A percentile compares a stretch with the other conserved stretches of the same genome.
Evolutionary conservation across 2,113 vertebrate genomes (phyloP).

Genomic region (Promerops cafer): DNA sequence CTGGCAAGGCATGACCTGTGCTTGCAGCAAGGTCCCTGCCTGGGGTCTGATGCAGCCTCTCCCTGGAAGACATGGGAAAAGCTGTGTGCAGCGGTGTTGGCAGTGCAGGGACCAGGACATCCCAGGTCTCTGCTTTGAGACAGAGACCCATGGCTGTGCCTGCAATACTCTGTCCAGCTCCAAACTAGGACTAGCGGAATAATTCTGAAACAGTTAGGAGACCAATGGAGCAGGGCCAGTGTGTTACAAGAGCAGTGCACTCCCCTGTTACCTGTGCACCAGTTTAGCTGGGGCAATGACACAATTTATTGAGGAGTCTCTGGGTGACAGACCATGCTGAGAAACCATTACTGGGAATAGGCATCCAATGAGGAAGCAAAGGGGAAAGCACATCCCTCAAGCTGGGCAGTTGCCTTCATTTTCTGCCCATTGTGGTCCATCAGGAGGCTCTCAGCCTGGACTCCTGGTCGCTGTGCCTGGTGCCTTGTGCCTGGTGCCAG

Average conservation of each 20-base stretch:
- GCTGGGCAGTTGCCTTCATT: neutral
- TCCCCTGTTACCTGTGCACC: rapidly evolving
- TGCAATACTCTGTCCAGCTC: neutral
- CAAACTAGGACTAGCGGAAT: neutral
- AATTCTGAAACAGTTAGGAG: neutral
- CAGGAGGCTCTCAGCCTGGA: neutral
- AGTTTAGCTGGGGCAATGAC: neutral
- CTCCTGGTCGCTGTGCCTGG: rapidly evolving
- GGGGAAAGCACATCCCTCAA: neutral
- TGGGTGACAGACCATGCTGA: neutral
- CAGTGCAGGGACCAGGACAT: neutral
- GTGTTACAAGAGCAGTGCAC: neutral
- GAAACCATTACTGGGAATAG: neutral
- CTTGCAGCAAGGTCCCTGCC: neutral
- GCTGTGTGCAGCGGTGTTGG: rapidly evolving
- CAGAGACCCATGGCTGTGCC: neutral
- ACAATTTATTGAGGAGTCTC: neutral
- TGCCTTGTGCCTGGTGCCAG: neutral
- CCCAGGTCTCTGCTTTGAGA: neutral
- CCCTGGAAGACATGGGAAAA: rapidly evolving
- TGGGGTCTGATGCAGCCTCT: neutral
- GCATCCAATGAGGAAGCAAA: neutral
- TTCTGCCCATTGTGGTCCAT: neutral
- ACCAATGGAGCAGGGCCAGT: neutral
- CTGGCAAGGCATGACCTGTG: neutral